A percentile compares a stretch with the other conserved stretches of the same genome.
Evolutionary conservation across 2,797 vertebrate species (phyloP).

Genomic region (Lates japonicus): DNA sequence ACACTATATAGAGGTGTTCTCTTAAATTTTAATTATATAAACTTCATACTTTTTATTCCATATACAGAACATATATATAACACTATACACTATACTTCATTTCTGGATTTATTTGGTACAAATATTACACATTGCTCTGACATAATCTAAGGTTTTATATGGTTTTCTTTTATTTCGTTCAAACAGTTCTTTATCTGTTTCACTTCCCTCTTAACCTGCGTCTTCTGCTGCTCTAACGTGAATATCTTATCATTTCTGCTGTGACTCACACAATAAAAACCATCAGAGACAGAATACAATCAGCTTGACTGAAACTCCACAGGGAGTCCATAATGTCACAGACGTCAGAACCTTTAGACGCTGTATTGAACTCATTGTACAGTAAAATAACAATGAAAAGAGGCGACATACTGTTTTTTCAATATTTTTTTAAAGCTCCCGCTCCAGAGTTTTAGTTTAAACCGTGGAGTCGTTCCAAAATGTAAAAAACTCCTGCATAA

Average conservation of each 20-base stretch:
- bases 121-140: too few species aligned
- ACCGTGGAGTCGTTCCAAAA: not conserved
- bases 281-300: not conserved
- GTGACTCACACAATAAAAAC: not conserved
- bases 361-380: not conserved
- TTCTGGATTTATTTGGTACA: too few species aligned
- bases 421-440: too few species aligned
- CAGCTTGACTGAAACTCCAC: not conserved
- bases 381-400: not conserved
- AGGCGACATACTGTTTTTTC: not conserved
- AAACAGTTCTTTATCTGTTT: not conserved
- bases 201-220: not conserved
- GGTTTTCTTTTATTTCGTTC: not conserved
- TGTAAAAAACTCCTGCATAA: not conserved
- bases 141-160: too few species aligned
- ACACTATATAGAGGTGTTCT: too few species aligned
- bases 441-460: not conserved
- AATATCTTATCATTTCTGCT: not conserved
- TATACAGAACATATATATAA: too few species aligned
- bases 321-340: not conserved
- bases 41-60: too few species aligned
- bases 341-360: not conserved
- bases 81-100: too few species aligned
- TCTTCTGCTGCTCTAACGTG: not conserved
- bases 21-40: too few species aligned